Base-by-base conservation (phyloP, 2,888 invertebrate genomes). In the Ornithoptera alexandrae region DNA sequence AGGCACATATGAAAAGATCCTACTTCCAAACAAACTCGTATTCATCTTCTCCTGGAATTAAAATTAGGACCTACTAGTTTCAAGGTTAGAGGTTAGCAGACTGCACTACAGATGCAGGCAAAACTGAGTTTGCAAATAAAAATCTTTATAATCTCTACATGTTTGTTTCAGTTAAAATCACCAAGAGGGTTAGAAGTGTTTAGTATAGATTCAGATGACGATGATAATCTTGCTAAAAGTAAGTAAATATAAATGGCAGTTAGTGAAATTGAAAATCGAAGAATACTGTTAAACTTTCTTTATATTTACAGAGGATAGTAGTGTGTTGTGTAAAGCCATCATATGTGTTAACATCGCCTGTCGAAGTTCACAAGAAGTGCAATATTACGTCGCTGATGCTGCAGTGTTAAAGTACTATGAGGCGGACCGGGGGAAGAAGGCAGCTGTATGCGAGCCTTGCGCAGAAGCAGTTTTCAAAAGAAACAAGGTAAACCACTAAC, bases 331-430 rank as follows among this genome's bases (percentile, higher is more conserved):
- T 17, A 68, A 36, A 59, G 30, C 17, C 15, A n/a, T 71, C 73
- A 81, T 76, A 36, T 95, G 95, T 74, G 88, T 95, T 10, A 95
- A 95, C 82, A 90, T 90, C 56, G 79, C 82, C 15, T 95, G 95
- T 76, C 74, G 76, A 0, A 93, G 92, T 42, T 90, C 70, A 3
- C 59, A 57, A 0, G 62, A 60, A 0, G 75, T 10, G 10, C 92
- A 66, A 0, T 89, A 72, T 90, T 22, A 80, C 74, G 0, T 84
- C 2, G 84, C 85, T 0, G 93, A 94, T 22, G 62, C 90, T 85
- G 18, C 83, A 60, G 84, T 89, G 0, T 78, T 90, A 1, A 78
- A 86, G 0, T 93, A 87, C 76, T 94, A 89, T 72, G 92, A 92
- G 7, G 84, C 85, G 0, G 83, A 74, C 17, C 73, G 74, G 24